Percentiles rank a stretch among this genome's conserved stretches.
Evolutionary conservation across 2,888 invertebrate genomes (phyloP).

Genomic region (Heliconius sara): DNA sequence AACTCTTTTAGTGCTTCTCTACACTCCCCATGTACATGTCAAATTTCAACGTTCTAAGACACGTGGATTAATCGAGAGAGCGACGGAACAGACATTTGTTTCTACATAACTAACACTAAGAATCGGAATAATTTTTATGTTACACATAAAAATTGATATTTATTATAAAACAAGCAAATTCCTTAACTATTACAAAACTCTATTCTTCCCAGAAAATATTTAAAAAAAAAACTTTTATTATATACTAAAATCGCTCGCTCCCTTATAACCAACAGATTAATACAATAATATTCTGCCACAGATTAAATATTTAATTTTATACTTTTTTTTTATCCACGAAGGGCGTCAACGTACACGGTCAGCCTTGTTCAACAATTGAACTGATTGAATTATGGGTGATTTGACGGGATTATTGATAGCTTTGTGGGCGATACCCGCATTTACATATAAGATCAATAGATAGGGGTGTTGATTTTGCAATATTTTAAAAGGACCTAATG

Average conservation of each 20-base stretch:
- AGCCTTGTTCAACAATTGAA: slow-evolving; percentile 78
- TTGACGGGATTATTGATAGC: slow-evolving; percentile 69
- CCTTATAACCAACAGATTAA: background rate
- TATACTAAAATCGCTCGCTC: background rate
- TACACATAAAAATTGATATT: no score
- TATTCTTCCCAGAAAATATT: no score
- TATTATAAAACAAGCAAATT: no score
- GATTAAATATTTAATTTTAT: slow-evolving; percentile 45
- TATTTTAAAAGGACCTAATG: slow-evolving; percentile 10
- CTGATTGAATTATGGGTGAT: slow-evolving; percentile 82
- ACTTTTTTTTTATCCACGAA: slow-evolving; percentile 31
- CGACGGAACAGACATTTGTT: no score
- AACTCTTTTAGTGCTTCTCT: no score
- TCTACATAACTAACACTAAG: no score
- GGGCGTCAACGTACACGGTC: slow-evolving; percentile 81
- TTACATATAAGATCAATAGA: slow-evolving; percentile 37
- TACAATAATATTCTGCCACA: slow-evolving; percentile 18
- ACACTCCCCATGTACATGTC: no score
- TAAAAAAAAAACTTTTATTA: background rate
- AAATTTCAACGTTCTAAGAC: no score
- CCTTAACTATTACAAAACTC: no score
- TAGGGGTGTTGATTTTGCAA: slow-evolving; percentile 39
- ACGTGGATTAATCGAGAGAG: no score
- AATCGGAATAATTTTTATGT: no score
- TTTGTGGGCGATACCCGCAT: slow-evolving; percentile 27